Conservation (phyloP, 2,113 vertebrate genomes). For the Mustela nigripes region DNA sequence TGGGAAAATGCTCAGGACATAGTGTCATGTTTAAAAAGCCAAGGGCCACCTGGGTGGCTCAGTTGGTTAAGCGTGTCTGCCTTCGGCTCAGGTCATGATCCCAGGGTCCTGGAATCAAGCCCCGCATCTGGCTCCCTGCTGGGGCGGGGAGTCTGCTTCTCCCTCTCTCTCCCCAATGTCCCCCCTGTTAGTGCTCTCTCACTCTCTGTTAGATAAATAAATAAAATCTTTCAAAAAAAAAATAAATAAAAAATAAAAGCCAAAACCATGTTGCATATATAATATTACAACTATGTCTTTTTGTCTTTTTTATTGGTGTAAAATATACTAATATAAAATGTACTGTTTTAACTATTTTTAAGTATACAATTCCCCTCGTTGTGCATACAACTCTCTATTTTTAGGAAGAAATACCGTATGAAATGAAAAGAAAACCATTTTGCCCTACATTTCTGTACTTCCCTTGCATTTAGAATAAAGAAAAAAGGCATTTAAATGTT, state of each 20-base stretch:
- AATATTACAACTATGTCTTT: background rate
- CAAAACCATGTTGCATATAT: background rate
- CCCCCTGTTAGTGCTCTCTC: too few relatives aligned
- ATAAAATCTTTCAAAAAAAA: too few relatives aligned
- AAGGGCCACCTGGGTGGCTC: background rate
- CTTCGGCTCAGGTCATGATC: too few relatives aligned
- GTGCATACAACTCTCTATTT: background rate
- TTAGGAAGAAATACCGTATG: background rate
- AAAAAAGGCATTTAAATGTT: background rate
- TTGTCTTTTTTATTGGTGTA: background rate
- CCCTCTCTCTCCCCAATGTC: too few relatives aligned
- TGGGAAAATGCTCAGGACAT: background rate
- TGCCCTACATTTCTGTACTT: background rate
- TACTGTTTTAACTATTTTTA: background rate
- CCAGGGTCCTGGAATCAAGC: too few relatives aligned
- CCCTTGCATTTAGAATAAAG: background rate
- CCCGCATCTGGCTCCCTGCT: too few relatives aligned
- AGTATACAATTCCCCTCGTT: background rate
- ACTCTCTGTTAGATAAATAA: too few relatives aligned
- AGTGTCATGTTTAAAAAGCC: conserved; percentile 1
- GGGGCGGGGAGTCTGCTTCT: too few relatives aligned
- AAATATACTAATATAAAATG: background rate
- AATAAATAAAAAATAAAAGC: background rate
- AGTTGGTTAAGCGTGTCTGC: too few relatives aligned
- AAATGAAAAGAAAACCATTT: background rate